Evolutionary conservation across 1,140 invertebrate genomes (phyloP).

Genomic region (Cecropterus lyciades): DNA sequence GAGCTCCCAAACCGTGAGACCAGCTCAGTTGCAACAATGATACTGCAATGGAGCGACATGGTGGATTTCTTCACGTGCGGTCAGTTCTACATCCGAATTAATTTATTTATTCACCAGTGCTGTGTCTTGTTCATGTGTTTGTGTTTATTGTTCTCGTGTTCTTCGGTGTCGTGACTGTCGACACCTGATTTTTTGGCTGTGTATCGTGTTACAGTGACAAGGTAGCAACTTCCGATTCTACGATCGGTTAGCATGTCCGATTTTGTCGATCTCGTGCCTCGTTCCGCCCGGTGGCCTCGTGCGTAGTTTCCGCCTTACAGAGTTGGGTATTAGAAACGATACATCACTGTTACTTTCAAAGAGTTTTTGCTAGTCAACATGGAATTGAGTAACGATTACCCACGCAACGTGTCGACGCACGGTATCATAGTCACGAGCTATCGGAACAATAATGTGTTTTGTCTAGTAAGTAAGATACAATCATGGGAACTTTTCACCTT

Average conservation of each 20-base stretch:
- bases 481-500: slow-evolving; percentile 61
- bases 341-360: slow-evolving; percentile 75
- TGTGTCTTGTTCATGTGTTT: not conserved
- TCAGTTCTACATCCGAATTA: slow-evolving; percentile 54
- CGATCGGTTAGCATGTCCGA: slow-evolving; percentile 53
- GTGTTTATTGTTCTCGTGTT: slow-evolving; percentile 18
- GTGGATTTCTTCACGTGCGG: slow-evolving; percentile 66
- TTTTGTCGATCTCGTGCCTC: slow-evolving; percentile 49
- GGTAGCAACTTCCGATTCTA: slow-evolving; percentile 23
- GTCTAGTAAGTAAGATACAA: slow-evolving; percentile 39
- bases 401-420: slow-evolving; percentile 63
- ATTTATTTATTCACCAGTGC: slow-evolving; percentile 34
- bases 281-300: slow-evolving; percentile 59
- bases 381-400: slow-evolving; percentile 58
- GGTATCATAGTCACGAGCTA: slow-evolving; percentile 48
- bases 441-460: slow-evolving; percentile 48
- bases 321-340: slow-evolving; percentile 49
- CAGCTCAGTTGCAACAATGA: slow-evolving; percentile 74
- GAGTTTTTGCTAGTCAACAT: slow-evolving; percentile 54
- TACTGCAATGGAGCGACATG: slow-evolving; percentile 79
- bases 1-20: slow-evolving; percentile 60
- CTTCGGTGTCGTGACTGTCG: slow-evolving; percentile 34
- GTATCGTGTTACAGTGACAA: slow-evolving; percentile 25
- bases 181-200: slow-evolving; percentile 12
- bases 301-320: slow-evolving; percentile 52